Evolutionary conservation across 2,113 vertebrate genomes (phyloP), one percentile per base, ranked within the genome.

Genomic region (Sylvietta virens): DNA sequence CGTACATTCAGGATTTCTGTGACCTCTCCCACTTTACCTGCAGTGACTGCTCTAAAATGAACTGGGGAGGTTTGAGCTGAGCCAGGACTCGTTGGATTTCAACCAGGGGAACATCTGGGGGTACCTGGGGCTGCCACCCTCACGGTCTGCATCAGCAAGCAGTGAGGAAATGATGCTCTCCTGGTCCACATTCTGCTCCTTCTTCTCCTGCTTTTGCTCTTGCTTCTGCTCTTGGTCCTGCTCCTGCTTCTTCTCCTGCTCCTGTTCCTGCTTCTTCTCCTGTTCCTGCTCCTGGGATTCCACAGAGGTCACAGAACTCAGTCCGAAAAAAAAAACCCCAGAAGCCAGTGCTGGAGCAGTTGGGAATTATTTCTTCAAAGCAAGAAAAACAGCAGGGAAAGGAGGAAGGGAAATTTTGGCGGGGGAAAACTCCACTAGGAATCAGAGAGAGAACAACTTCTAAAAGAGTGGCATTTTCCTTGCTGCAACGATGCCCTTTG

Each of bases 381-480:
- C 20, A 39, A 79, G n/a, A 17, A 39, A 28, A 17, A 7, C 23
- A 24, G n/a, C 54, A 40, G 30, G 11, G n/a, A 18, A 84, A 54
- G 24, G 20, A 44, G n/a, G 33, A 17, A 35, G 24, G 48, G 54
- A 7, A 47, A 24, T 28, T 1, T 10, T 13, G 15, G 8, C 6
- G 72, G 27, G 11, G 14, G 1, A 28, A 24, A 62, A 21, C 9
- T 62, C 26, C 9, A 3, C 24, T 7, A 7, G 5, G 57, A 31
- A 40, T 37, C 16, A 64, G 42, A 42, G 48, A 33, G 35, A 23
- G 31, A 12, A 19, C 3, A 28, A 88, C 33, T 7, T 11, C 31
- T 13, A 0, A 40, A 18, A 0, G 7, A 64, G 19, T 1, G n/a
- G 24, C 3, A 6, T 23, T 54, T 54, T 30, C 28, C n/a, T 47